Evolutionary conservation across 92 coral and sea anemone species (phyloP).

Genomic region (Zoanthus solanderi): DNA sequence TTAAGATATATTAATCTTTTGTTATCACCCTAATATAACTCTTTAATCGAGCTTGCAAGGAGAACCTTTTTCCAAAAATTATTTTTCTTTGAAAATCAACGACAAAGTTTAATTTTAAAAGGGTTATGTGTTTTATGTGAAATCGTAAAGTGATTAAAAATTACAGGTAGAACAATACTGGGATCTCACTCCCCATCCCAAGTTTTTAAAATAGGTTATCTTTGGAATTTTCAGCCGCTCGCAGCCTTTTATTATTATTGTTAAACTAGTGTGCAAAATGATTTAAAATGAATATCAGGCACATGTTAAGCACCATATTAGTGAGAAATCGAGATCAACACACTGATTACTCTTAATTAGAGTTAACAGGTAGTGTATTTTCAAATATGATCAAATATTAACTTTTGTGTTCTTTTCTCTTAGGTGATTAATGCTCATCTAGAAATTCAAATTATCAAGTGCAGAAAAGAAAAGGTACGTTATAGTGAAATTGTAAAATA

Average conservation of each 20-base stretch:
- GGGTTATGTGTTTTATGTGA: not conserved
- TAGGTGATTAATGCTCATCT: slow-evolving; percentile 3
- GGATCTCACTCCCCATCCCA: not conserved
- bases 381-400: not conserved
- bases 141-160: not conserved
- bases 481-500: not conserved
- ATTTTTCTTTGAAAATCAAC: not conserved
- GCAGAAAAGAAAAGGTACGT: slow-evolving; percentile 1
- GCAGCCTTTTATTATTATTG: not conserved
- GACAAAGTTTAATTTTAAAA: not conserved
- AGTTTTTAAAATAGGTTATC: not conserved
- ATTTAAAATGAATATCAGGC: not conserved
- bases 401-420: not conserved
- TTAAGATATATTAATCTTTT: too few relatives aligned
- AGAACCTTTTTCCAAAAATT: too few relatives aligned
- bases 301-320: not conserved
- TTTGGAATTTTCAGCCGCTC: not conserved
- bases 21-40: too few relatives aligned
- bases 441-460: not conserved
- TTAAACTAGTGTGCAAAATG: not conserved
- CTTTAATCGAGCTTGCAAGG: too few relatives aligned
- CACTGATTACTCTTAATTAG: not conserved
- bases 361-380: not conserved
- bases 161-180: not conserved
- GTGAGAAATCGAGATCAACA: not conserved